Evolutionary conservation across 2,797 vertebrate species (phyloP).

Genomic region (Microhierax caerulescens): DNA sequence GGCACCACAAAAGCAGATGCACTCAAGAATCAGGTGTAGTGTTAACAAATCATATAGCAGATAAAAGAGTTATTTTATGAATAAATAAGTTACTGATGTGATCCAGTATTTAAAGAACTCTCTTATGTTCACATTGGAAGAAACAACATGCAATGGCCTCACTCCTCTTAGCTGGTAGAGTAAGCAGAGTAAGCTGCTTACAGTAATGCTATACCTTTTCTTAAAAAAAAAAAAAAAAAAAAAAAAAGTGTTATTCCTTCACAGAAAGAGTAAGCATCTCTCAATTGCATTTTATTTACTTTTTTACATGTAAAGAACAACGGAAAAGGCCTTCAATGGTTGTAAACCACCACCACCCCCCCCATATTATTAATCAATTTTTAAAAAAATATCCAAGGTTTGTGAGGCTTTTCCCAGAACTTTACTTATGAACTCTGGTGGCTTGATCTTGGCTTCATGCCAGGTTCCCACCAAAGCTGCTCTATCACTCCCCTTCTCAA

Average conservation of each 20-base stretch:
- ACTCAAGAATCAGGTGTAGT: background rate
- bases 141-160: background rate
- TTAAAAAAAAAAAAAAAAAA: too few relatives aligned
- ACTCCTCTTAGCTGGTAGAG: background rate
- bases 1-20: background rate
- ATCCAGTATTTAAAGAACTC: background rate
- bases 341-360: too few relatives aligned
- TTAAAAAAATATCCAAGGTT: background rate
- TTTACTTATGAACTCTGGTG: background rate
- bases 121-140: background rate
- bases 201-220: background rate
- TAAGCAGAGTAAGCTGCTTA: background rate
- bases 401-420: background rate
- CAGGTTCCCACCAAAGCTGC: background rate
- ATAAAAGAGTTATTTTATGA: background rate
- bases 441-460: background rate
- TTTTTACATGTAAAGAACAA: background rate
- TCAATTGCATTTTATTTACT: background rate
- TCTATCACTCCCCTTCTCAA: background rate
- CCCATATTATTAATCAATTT: background rate
- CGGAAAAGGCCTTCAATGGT: background rate
- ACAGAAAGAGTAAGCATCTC: background rate
- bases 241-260: background rate
- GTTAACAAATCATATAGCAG: background rate
- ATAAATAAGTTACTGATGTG: background rate